A percentile compares a stretch with the other conserved stretches of the same genome.
These are phyloP conservation scores for Micromys minutus DNA, from an alignment of 2,113 vertebrate genomes.

Conservation along the genomic window DNA sequence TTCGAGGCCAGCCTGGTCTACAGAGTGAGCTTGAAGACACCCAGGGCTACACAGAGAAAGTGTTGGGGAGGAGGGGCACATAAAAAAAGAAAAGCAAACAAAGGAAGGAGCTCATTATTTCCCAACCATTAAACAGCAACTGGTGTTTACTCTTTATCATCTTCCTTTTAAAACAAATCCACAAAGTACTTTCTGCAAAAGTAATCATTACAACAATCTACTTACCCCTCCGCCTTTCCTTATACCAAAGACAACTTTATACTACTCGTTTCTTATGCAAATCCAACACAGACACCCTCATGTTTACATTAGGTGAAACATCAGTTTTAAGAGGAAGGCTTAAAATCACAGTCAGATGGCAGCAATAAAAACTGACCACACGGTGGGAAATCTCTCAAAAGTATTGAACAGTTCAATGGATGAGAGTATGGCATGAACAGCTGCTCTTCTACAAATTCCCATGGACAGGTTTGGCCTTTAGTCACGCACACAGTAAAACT, in stretches of 20 bases:
- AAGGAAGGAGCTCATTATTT: background rate
- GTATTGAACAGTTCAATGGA: background rate
- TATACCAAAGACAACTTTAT: background rate
- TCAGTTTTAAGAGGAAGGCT: constrained; percentile 15
- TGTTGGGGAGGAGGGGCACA: background rate
- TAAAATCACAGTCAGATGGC: background rate
- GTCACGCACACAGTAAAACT: background rate
- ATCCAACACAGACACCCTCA: background rate
- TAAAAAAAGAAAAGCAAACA: background rate
- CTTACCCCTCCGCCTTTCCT: background rate
- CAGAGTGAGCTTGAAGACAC: background rate
- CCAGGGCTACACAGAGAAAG: background rate
- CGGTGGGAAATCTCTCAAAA: constrained; percentile 10
- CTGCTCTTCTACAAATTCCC: background rate
- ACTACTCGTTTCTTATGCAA: background rate
- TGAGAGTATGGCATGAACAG: background rate
- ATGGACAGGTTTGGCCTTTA: background rate
- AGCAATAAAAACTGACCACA: background rate
- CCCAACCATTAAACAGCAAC: background rate
- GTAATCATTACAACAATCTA: constrained; percentile 43
- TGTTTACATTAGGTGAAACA: background rate
- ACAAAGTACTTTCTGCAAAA: constrained; percentile 32
- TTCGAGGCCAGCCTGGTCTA: background rate
- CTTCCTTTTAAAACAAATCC: constrained; percentile 5
- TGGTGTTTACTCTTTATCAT: background rate